Evolutionary conservation across 2,888 invertebrate genomes (phyloP).

Genomic region (Epinotia brunnichana): DNA sequence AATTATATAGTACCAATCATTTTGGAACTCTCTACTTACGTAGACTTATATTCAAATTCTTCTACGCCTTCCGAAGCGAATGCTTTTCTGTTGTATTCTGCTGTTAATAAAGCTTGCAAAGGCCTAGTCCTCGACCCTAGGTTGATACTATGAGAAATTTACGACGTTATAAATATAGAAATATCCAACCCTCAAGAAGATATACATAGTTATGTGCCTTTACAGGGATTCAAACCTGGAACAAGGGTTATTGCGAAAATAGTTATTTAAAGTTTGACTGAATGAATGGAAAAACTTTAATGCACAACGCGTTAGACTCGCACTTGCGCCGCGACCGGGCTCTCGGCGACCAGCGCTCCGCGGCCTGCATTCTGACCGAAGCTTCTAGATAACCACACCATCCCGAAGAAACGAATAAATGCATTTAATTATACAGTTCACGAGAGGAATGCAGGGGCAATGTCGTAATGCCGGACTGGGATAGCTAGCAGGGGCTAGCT

Average conservation of each 20-base stretch:
- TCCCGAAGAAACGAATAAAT: slow-evolving; percentile 44
- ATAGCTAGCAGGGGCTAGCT: slow-evolving; percentile 4
- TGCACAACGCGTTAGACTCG: slow-evolving; percentile 43
- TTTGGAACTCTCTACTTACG: too few species aligned
- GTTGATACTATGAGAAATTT: too few species aligned
- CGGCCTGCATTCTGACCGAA: slow-evolving; percentile 48
- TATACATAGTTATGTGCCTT: too few species aligned
- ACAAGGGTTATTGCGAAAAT: background rate
- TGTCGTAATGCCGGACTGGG: slow-evolving; percentile 14
- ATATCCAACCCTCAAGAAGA: too few species aligned
- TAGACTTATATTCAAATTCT: too few species aligned
- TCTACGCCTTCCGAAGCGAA: too few species aligned
- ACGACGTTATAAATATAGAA: too few species aligned
- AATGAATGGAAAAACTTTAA: background rate
- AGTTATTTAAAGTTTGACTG: background rate
- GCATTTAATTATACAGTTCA: slow-evolving; percentile 44
- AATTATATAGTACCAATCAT: too few species aligned
- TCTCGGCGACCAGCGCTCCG: slow-evolving; percentile 49
- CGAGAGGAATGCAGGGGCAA: slow-evolving; percentile 36
- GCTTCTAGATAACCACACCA: slow-evolving; percentile 56
- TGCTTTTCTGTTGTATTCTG: too few species aligned
- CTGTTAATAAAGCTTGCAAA: too few species aligned
- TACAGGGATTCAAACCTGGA: too few species aligned
- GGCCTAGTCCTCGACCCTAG: too few species aligned
- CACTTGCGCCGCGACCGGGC: slow-evolving; percentile 40